Conservation (phyloP, 2,797 vertebrate genomes). For the Centroberyx gerrardi region DNA sequence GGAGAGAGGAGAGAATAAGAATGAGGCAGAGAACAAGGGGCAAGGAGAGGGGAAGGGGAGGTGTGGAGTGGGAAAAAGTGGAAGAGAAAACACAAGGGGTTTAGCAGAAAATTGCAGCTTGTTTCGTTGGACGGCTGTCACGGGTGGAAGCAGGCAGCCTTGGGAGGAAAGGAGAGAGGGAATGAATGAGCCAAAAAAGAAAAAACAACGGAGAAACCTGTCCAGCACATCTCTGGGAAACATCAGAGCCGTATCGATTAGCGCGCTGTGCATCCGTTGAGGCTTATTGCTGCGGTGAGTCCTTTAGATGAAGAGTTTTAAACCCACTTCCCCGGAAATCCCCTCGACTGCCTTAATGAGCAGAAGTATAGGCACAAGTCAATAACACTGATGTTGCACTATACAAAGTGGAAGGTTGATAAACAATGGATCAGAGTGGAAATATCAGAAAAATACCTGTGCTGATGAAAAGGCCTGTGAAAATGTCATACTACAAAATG, state of each 20-base stretch:
- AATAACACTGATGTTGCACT: conserved; percentile 34
- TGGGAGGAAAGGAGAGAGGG: conserved; percentile 53
- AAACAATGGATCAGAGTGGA: neutral
- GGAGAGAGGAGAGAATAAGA: conserved; percentile 25
- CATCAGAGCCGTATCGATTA: conserved; percentile 74
- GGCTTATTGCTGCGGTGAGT: conserved; percentile 50
- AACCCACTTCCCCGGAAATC: conserved; percentile 48
- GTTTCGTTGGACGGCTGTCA: conserved; percentile 53
- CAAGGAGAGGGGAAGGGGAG: conserved; percentile 3
- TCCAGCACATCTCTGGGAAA: conserved; percentile 54
- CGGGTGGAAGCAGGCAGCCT: conserved; percentile 27
- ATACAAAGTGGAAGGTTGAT: neutral
- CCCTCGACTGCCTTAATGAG: conserved; percentile 65
- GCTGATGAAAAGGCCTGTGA: too few species aligned
- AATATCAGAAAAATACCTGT: neutral
- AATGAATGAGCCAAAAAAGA: conserved; percentile 25
- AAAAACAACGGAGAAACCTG: conserved; percentile 32
- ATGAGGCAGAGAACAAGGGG: conserved; percentile 28
- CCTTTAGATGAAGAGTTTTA: conserved; percentile 71
- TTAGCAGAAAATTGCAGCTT: conserved; percentile 45
- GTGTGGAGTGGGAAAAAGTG: neutral
- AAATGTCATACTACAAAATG: too few species aligned
- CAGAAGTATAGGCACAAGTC: conserved; percentile 52
- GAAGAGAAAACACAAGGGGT: conserved; percentile 4
- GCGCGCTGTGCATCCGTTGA: conserved; percentile 43